Conservation (phyloP, 2,888 invertebrate genomes). For the Bellardia pandia region DNA sequence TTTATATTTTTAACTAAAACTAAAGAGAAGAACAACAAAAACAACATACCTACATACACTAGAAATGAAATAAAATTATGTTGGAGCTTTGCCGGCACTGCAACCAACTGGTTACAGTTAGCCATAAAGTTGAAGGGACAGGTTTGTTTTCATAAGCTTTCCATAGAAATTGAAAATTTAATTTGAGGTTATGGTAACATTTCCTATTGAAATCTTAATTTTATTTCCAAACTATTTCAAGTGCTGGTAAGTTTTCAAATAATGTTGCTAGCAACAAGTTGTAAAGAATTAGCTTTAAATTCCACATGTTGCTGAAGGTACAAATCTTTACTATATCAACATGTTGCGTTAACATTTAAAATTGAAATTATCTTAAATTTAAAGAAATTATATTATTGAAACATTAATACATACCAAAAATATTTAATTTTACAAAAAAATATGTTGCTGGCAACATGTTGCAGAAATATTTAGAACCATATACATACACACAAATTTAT, state of each 20-base stretch:
- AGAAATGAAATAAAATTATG: slow-evolving; percentile 27
- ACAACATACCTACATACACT: neutral
- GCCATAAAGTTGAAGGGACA: neutral
- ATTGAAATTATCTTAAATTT: too few relatives aligned
- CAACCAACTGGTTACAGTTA: slow-evolving; percentile 32
- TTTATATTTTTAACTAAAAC: slow-evolving; percentile 46
- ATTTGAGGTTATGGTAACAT: too few relatives aligned
- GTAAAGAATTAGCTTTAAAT: neutral
- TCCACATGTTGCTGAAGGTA: neutral
- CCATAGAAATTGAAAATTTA: too few relatives aligned
- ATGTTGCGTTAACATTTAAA: neutral
- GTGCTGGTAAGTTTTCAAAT: too few relatives aligned
- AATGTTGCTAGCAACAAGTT: neutral
- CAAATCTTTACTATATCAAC: neutral
- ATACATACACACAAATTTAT: neutral
- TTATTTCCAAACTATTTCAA: too few relatives aligned
- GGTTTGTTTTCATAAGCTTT: too few relatives aligned
- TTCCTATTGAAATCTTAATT: too few relatives aligned
- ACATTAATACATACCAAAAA: too few relatives aligned
- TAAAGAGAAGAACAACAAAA: neutral
- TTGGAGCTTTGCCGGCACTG: slow-evolving; percentile 30
- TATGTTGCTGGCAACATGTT: neutral
- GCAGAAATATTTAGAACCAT: neutral
- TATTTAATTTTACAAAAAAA: too few relatives aligned
- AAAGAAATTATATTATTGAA: too few relatives aligned